These are phyloP conservation scores for Aspidoscelis tigris DNA, from an alignment of 2,113 vertebrate species.

Conservation along the genomic window DNA sequence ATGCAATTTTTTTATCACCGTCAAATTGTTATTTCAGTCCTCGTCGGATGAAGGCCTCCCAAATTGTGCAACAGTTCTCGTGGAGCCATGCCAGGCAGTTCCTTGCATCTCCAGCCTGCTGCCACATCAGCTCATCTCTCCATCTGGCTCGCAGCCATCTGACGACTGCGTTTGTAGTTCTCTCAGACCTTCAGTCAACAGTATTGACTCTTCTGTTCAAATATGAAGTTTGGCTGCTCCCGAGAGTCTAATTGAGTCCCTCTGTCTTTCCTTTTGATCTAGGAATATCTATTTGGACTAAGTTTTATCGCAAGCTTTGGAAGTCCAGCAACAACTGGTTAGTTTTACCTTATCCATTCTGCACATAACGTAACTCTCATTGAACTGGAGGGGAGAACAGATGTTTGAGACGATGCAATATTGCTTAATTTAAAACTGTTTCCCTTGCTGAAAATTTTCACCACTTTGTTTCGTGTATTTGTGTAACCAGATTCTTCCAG, in stretches of 20 bases:
- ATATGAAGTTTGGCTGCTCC: background rate
- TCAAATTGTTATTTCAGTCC: conserved; percentile 9
- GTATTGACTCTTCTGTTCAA: conserved; percentile 22
- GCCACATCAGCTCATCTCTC: conserved; percentile 44
- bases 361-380: background rate
- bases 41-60: conserved; percentile 29
- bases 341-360: conserved; percentile 8
- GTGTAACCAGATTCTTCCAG: conserved; percentile 12
- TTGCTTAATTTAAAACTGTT: background rate
- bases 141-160: conserved; percentile 34
- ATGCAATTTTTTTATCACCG: background rate
- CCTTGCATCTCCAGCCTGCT: conserved; percentile 27
- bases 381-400: background rate
- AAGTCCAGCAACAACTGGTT: background rate
- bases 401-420: background rate
- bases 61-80: conserved; percentile 26
- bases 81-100: conserved; percentile 20
- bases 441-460: conserved; percentile 8
- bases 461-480: background rate
- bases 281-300: background rate
- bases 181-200: conserved; percentile 22
- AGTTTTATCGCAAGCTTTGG: background rate
- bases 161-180: background rate
- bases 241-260: conserved; percentile 2
- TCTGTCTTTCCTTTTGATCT: background rate